These are phyloP conservation scores for Stegophylla sp. DNA, from an alignment of 2,888 invertebrate genomes.

Conservation along the genomic window DNA sequence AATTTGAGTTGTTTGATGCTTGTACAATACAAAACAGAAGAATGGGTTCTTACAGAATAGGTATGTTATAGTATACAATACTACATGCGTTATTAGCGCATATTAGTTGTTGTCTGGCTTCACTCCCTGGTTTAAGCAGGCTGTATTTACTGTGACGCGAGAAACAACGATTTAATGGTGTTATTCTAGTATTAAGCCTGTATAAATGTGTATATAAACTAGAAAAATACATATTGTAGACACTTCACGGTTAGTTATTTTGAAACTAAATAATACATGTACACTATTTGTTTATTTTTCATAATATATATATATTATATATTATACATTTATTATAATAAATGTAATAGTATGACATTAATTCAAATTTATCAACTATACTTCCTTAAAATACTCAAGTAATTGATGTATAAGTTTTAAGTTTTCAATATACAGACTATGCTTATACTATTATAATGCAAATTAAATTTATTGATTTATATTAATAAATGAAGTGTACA, in stretches of 20 bases:
- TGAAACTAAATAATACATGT: neutral
- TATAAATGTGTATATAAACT: neutral
- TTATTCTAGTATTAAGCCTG: constrained; percentile 3
- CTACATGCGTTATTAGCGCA: neutral
- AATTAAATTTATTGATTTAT: no score
- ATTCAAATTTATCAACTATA: no score
- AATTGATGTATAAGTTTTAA: no score
- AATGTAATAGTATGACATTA: no score
- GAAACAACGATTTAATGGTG: constrained; percentile 14
- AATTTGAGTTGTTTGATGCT: constrained; percentile 5
- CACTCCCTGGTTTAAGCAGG: neutral
- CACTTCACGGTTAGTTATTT: neutral
- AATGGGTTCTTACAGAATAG: constrained; percentile 1
- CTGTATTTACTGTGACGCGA: neutral
- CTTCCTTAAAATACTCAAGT: no score
- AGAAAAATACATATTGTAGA: neutral
- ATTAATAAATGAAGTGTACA: no score
- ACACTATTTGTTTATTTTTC: neutral
- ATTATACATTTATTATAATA: no score
- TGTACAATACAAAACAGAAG: constrained; percentile 6
- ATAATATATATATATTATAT: neutral
- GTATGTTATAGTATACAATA: neutral
- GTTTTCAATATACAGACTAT: no score
- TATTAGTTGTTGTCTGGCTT: constrained; percentile 46
- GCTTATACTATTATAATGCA: no score